These are phyloP conservation scores for Chalcosyrphus nemorum DNA, from an alignment of 2,888 invertebrate species.

Conservation along the genomic window DNA sequence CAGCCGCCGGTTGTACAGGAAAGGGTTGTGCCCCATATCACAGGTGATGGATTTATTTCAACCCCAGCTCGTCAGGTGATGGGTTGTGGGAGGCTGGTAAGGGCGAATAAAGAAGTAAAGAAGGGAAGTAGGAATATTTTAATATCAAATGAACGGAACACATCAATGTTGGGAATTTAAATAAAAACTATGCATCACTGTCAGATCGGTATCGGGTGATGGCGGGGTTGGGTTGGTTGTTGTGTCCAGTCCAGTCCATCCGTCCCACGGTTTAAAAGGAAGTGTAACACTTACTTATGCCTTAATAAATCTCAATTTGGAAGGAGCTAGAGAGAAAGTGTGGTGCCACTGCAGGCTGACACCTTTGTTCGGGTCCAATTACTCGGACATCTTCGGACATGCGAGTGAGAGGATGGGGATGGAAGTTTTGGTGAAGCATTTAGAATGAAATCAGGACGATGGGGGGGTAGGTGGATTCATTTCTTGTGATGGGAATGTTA, in stretches of 20 bases:
- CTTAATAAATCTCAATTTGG: slow-evolving; percentile 68
- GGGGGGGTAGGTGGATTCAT: slow-evolving; percentile 14
- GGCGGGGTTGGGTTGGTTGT: slow-evolving; percentile 30
- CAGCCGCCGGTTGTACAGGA: slow-evolving; percentile 38
- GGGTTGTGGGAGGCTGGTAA: neutral
- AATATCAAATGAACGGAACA: slow-evolving; percentile 69
- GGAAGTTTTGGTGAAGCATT: slow-evolving; percentile 1
- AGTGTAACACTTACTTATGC: slow-evolving; percentile 66
- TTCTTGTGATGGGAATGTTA: slow-evolving; percentile 26
- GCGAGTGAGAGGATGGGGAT: neutral
- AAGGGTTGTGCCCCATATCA: slow-evolving; percentile 71
- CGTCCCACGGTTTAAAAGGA: slow-evolving; percentile 68
- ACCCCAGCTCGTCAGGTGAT: slow-evolving; percentile 10
- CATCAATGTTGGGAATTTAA: slow-evolving; percentile 72
- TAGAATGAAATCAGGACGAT: slow-evolving; percentile 51
- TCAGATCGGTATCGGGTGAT: slow-evolving; percentile 64
- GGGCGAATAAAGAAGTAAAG: neutral
- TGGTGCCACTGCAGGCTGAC: slow-evolving; percentile 42
- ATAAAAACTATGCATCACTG: slow-evolving; percentile 73
- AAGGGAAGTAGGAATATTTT: slow-evolving; percentile 60
- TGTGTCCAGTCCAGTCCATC: slow-evolving; percentile 36
- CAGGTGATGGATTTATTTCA: slow-evolving; percentile 72
- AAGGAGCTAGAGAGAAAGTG: slow-evolving; percentile 4
- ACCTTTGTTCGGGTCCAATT: slow-evolving; percentile 63
- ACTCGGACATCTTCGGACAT: slow-evolving; percentile 54